phyloP scores from a whole-genome alignment of 2,113 vertebrate species.

The Sinocyclocheilus maitianheensis region DNA sequence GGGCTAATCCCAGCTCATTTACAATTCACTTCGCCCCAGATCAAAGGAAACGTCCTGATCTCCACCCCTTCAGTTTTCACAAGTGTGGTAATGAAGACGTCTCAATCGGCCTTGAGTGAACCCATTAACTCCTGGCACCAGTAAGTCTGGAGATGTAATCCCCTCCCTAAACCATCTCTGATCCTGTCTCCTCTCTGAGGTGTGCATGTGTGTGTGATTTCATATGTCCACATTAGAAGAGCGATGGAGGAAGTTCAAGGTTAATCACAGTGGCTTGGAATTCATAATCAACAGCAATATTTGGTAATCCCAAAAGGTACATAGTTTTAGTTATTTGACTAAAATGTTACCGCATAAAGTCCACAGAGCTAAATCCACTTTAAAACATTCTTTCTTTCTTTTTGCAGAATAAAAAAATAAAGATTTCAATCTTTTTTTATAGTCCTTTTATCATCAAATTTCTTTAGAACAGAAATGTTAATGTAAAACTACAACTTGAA shows the following conservation, averaged over 20 bases:
- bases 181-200: constrained; percentile 46
- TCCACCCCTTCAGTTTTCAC: constrained; percentile 75
- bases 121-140: constrained; percentile 78
- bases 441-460: too few relatives aligned
- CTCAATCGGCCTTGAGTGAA: constrained; percentile 78
- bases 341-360: too few relatives aligned
- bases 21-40: constrained; percentile 65
- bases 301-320: too few relatives aligned
- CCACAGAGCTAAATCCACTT: too few relatives aligned
- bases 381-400: too few relatives aligned
- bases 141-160: constrained; percentile 69
- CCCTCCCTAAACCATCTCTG: constrained; percentile 53
- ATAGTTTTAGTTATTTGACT: background rate
- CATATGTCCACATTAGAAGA: constrained; percentile 7
- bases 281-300: background rate
- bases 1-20: constrained; percentile 61
- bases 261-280: background rate
- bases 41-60: constrained; percentile 71
- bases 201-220: constrained; percentile 42
- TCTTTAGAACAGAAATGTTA: too few relatives aligned
- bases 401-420: too few relatives aligned
- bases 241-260: constrained; percentile 25
- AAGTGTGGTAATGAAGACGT: constrained; percentile 81
- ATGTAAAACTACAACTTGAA: too few relatives aligned
- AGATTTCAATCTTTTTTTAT: too few relatives aligned